A percentile compares a stretch with the other conserved stretches of the same genome.
Evolutionary conservation across 2,888 invertebrate species (phyloP).

Genomic region (Mythimna lalbum): DNA sequence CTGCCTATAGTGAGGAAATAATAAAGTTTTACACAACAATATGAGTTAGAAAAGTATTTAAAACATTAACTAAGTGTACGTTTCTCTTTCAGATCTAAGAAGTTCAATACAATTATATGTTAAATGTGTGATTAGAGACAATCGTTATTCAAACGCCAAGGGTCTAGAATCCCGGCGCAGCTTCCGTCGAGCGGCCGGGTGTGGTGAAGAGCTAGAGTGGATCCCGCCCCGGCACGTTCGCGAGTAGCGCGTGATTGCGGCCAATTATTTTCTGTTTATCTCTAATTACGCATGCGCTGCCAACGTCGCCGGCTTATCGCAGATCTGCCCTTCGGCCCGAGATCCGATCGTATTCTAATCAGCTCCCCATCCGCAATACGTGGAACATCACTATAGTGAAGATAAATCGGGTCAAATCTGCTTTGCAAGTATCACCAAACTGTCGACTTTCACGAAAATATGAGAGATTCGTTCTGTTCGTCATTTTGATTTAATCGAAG

Average conservation of each 20-base stretch:
- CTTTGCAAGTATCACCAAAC: constrained; percentile 66
- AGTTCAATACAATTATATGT: constrained; percentile 18
- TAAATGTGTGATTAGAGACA: constrained; percentile 47
- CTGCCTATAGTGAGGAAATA: neutral
- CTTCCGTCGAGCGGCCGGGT: constrained; percentile 74
- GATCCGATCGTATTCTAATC: constrained; percentile 88
- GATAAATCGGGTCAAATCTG: constrained; percentile 75
- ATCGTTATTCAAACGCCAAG: constrained; percentile 64
- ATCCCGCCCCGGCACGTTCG: constrained; percentile 81
- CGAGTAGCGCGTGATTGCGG: constrained; percentile 87
- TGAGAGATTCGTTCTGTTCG: constrained; percentile 75
- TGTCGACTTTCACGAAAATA: constrained; percentile 74
- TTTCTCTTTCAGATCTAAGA: neutral
- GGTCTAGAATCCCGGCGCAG: constrained; percentile 52
- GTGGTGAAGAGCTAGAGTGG: constrained; percentile 59
- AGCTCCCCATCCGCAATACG: constrained; percentile 84
- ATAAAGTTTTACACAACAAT: neutral
- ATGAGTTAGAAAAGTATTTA: neutral
- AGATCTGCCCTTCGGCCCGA: constrained; percentile 89
- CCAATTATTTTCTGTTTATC: constrained; percentile 91
- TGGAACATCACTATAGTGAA: constrained; percentile 80
- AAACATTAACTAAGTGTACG: neutral
- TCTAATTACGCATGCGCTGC: constrained; percentile 90
- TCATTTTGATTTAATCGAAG: constrained; percentile 76
- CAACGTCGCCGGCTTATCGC: constrained; percentile 86